phyloP scores from a whole-genome alignment of 2,113 vertebrate genomes.

The Cottus gobio region DNA sequence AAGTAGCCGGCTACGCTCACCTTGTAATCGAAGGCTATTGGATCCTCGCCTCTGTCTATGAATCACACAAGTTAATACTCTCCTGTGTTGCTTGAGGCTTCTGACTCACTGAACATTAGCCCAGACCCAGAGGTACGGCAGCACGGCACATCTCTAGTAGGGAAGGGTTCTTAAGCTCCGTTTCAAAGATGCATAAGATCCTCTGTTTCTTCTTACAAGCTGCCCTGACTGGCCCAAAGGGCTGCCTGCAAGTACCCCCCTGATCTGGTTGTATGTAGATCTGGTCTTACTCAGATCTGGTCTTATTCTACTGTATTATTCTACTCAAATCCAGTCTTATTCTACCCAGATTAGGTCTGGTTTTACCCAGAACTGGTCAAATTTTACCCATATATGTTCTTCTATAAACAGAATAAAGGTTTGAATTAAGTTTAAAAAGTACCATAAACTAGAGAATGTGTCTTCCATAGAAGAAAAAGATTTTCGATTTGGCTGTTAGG shows the following conservation, averaged over 20 bases:
- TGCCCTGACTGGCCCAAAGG: background rate
- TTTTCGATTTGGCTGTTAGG: background rate
- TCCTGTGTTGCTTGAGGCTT: background rate
- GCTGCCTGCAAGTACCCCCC: no score
- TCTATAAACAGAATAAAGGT: background rate
- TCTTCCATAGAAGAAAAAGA: background rate
- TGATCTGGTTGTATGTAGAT: no score
- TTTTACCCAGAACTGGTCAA: no score
- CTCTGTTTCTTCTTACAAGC: background rate
- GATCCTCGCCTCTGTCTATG: background rate
- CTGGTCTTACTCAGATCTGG: no score
- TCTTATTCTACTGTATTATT: no score
- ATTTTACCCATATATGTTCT: no score
- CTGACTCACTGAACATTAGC: constrained; percentile 13
- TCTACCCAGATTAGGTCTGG: no score
- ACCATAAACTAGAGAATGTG: background rate
- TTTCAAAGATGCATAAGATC: background rate
- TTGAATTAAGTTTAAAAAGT: background rate
- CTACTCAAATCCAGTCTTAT: no score
- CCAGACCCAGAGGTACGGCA: background rate
- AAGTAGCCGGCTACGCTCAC: background rate
- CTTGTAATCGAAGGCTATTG: background rate
- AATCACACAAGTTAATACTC: constrained; percentile 14
- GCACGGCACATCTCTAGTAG: background rate
- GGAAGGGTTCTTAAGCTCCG: background rate